Evolutionary conservation across 2,888 invertebrate genomes (phyloP).

Genomic region (Zeuzera pyrina): DNA sequence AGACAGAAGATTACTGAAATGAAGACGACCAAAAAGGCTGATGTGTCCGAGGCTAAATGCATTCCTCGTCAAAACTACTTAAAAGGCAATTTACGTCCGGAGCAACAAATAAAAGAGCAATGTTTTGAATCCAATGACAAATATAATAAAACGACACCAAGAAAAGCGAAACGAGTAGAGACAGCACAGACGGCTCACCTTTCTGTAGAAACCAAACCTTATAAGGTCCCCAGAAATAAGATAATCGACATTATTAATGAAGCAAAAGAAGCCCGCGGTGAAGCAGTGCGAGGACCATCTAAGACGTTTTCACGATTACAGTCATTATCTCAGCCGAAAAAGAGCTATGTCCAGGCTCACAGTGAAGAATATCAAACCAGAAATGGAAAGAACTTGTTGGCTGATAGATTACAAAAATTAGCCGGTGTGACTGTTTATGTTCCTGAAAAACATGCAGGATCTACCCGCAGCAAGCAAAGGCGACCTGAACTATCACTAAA

Average conservation of each 20-base stretch:
- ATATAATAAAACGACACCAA: constrained; percentile 4
- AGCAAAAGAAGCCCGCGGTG: constrained; percentile 55
- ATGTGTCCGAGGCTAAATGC: background rate
- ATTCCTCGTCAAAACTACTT: background rate
- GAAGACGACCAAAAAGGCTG: too few relatives aligned
- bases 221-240: constrained; percentile 30
- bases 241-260: constrained; percentile 50
- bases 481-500: constrained; percentile 4
- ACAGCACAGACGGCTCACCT: background rate
- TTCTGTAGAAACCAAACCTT: too few relatives aligned
- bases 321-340: constrained; percentile 54
- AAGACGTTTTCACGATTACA: constrained; percentile 42
- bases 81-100: too few relatives aligned
- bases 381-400: constrained; percentile 32
- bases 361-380: constrained; percentile 39
- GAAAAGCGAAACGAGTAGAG: constrained; percentile 15
- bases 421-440: constrained; percentile 14
- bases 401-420: constrained; percentile 33
- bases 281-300: constrained; percentile 58
- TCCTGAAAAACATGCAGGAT: constrained; percentile 15
- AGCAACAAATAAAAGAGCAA: too few relatives aligned
- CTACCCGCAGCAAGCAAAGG: constrained; percentile 13
- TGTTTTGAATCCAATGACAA: too few relatives aligned
- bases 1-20: constrained; percentile 29
- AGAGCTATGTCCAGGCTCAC: constrained; percentile 42